Evolutionary conservation across 2,797 vertebrate genomes (phyloP).

Genomic region (Rhabdomys pumilio): DNA sequence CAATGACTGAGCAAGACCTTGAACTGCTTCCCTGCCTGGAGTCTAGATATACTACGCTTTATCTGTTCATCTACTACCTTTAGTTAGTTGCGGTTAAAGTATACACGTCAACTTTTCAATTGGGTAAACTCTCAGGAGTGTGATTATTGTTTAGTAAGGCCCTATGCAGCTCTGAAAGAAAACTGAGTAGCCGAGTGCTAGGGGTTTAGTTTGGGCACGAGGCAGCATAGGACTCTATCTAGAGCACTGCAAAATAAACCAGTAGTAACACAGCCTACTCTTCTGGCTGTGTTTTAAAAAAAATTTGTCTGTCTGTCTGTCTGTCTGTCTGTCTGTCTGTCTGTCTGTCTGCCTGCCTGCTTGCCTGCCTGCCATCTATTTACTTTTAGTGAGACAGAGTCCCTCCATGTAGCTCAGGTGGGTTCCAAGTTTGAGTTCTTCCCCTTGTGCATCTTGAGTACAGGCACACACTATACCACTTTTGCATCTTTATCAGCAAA

Average conservation of each 20-base stretch:
- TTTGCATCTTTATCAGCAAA: neutral
- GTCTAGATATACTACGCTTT: neutral
- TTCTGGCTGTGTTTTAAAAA: neutral
- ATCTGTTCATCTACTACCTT: neutral
- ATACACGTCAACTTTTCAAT: neutral
- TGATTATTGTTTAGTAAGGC: neutral
- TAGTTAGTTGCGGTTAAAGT: neutral
- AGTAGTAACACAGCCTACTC: neutral
- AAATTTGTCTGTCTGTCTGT: neutral
- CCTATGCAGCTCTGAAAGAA: neutral
- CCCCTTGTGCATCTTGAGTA: neutral
- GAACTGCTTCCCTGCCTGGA: neutral
- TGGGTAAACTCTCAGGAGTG: neutral
- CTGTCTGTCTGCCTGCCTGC: no score
- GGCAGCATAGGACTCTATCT: neutral
- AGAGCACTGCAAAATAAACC: neutral
- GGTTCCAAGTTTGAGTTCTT: neutral
- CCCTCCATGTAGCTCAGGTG: neutral
- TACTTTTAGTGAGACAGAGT: neutral
- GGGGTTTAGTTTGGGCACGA: neutral
- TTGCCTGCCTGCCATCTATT: neutral
- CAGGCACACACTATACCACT: no score
- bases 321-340: no score
- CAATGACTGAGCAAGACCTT: neutral
- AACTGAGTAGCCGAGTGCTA: neutral